These are phyloP conservation scores for Charadrius vociferus DNA, from an alignment of 2,113 vertebrate genomes.

Conservation along the genomic window DNA sequence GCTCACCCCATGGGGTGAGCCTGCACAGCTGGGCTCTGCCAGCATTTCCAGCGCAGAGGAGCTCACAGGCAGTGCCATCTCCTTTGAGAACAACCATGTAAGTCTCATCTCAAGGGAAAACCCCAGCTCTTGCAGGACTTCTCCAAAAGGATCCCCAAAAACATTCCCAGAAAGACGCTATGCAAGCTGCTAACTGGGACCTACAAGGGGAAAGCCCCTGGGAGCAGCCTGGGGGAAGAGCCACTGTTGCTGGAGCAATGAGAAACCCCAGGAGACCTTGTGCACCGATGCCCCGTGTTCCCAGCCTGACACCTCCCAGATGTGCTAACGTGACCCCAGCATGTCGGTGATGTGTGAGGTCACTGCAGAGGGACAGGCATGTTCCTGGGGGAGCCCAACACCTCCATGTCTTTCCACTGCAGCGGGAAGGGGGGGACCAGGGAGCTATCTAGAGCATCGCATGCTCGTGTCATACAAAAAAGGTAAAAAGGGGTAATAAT, in stretches of 20 bases:
- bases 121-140: background rate
- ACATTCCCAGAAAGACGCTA: background rate
- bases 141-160: background rate
- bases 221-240: background rate
- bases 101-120: background rate
- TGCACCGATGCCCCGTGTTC: background rate
- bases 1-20: background rate
- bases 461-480: background rate
- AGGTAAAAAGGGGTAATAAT: background rate
- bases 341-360: background rate
- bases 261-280: background rate
- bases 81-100: background rate
- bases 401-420: background rate
- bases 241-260: background rate
- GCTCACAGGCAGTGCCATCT: background rate
- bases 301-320: background rate
- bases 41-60: background rate
- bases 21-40: background rate
- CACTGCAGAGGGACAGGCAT: background rate
- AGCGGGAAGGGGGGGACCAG: accelerated
- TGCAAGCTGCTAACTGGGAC: background rate
- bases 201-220: background rate
- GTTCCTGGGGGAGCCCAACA: background rate
- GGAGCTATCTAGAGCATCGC: background rate
- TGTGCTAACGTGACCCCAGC: accelerated